Evolutionary conservation across 1,140 invertebrate species (phyloP), one percentile per base, ranked within the genome.

Genomic region (Heterodera carotae): DNA sequence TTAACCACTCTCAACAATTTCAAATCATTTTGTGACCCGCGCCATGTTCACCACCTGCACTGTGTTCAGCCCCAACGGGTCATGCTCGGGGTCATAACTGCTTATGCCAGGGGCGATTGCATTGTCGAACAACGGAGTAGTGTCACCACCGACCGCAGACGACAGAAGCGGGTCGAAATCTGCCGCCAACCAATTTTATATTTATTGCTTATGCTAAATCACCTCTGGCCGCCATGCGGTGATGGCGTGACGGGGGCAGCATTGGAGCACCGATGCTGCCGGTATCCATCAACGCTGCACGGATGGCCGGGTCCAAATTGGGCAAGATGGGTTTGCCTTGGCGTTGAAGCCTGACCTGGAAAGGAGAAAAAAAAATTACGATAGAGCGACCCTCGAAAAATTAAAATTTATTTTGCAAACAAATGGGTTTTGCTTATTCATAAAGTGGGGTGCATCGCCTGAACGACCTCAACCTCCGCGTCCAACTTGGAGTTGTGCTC

Each of bases 401-500:
- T 39, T 39, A 5, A 5, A 5, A 5, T 39, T 39, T 39, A 39
- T 5, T 62, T 62, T 62, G 3, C 18, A 29, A 5, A 6, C 3
- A 4, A 62, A 62, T 62, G 4, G 3, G 29, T n/a, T 62, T 6
- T 6, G 59, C 4, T 62, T 29, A 62, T 4, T 29, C n/a, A 62
- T 10, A 39, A 39, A 39, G 36, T 39, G 4, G 10, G 4, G 36
- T 4, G 36, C 36, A 4, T 39, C 0, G 39, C 39, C 15, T 43
- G 15, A 43, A 43, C 39, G 15, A 43, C 39, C n/a, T n/a, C 4
- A 22, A 62, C 43, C 27, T 22, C 22, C 27, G 27, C 56, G 27
- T 74, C 72, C 59, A 74, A 56, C 33, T 27, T 64, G 22, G 72
- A 43, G 10, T 74, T 56, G 33, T 5, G 48, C 22, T 56, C 48